Base-by-base conservation (phyloP, 2,888 invertebrate species). In the Smittia sp. region DNA sequence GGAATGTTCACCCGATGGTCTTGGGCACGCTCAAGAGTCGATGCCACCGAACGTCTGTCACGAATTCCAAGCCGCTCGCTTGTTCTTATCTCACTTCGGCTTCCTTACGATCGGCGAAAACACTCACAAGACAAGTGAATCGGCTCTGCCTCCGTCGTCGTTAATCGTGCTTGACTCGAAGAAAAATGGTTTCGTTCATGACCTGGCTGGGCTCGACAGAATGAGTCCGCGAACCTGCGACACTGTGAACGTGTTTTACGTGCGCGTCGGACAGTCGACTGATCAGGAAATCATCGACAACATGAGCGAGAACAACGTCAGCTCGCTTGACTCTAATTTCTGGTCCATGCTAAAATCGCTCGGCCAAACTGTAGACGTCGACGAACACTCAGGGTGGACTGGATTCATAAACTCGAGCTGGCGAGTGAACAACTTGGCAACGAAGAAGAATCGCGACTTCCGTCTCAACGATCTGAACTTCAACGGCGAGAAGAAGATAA, bases 71-170 rank as follows among this genome's bases (percentile, higher is more conserved):
- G 96, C 98, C 0, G 94, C 98, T 1, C 86, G 98, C 68, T 84
- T 98, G 25, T 96, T 99, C 81, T 84, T 99, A 18, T 96, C 97
- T 1, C 96, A 98, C 82, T 96, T 98, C 81, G 98, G 98, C 0
- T 92, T 97, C 78, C 84, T 98, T 18, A 88, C 90, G 46, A 85
- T 89, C 52, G 85, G 85, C 75, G 81, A 80, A 1, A 76, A 76
- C 66, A 82, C 85, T 41, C 85, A 79, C 74, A 78, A 79, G 73
- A 79, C 79, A 74, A 76, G 78, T 15, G 76, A 80, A 38, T 77
- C 79, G 1, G 75, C 80, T 2, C 78, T 80, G 1, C 78, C 80
- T 0, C 79, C 79, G 73, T 80, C 80, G 0, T 76, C 81, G 0
- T 46, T 77, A 9, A 83, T 81, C 38, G 82, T 81, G 18, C 77